Evolutionary conservation across 2,113 vertebrate species (phyloP), one percentile per base, ranked within the genome.

Genomic region (Aplodontia rufa): DNA sequence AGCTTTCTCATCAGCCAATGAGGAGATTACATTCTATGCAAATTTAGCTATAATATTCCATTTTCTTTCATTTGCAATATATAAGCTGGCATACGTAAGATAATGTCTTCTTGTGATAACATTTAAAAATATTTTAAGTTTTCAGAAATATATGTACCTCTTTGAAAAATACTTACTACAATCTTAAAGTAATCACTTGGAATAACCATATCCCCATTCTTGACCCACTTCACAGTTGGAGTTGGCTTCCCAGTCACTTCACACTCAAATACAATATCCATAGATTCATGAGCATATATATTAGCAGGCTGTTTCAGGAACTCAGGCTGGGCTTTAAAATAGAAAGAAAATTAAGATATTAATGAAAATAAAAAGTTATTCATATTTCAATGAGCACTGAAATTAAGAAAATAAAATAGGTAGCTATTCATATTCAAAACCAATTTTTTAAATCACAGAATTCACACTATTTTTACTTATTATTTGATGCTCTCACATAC

Each of bases 101-200:
- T 53, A 87, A 90, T 7, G 51, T 55, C 37, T 87, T 58, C 55
- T 72, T 32, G 53, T 75, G n/a, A 66, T 66, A 42, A 68, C 11
- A 94, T 47, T 87, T 88, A 72, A 94, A 95, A 35, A 75, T 35
- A 81, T 22, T 51, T 51, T 72, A 84, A 93, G 2, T 64, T 40
- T 89, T 96, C 30, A 90, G 76, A 95, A 81, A 53, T 58, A 80
- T 93, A 37, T 60, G 12, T 51, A 28, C 32, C 66, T 64, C 64
- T 82, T 68, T 0, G 89, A 8, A 76, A 60, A 1, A 7, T 94
- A 98, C 99, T 99, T 95, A 99, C 99, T 66, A 99, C 98, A 13
- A 99, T 99, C 98, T 99, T 99, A 98, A 99, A 99, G 97, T 99
- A 99, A 98, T 99, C 99, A 6, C 99, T 99, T 55, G 99, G 99